Evolutionary conservation across 2,113 vertebrate genomes (phyloP), one percentile per base, ranked within the genome.

Genomic region (Pimephales promelas): DNA sequence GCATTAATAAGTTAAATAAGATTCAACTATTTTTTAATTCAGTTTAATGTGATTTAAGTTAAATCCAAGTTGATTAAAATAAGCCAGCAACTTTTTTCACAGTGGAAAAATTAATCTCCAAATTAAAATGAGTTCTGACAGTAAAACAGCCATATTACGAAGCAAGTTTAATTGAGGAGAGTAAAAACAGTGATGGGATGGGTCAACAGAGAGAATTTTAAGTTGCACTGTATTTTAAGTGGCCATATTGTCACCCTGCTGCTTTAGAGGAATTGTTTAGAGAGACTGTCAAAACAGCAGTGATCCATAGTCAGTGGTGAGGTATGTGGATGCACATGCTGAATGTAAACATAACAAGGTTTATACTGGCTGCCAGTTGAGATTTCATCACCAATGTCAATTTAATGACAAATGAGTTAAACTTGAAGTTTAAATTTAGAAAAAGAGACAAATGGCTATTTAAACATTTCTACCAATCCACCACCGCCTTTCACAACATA

Each of bases 251-350:
- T 68, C 79, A 68, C 45, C 36, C 5, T 3, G 10, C 11, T 40
- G 62, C 62, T 70, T 52, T 18, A 26, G 64, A 81, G 64, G 79
- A 81, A 71, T 71, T 81, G 64, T 81, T 81, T 81, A 71, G 79
- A 81, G 31, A 81, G 70, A 18, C 45, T 71, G 79, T 70, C 62
- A 81, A 56, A 81, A 56, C 64, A 70, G 79, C 62, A 36, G 22
- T 81, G 79, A 81, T 28, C 64, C 31, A 81, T 36, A 22, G 61
- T 34, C 45, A 24, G 62, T 3, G 24, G 3, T 40, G 79, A 81
- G 64, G 47, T 36, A 70, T 56, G 62, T 70, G 78, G 78, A 79
- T 79, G 45, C 31, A 26, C 64, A 56, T 4, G 31, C 79, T 26
- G 22, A 66, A 81, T 70, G 28, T 56, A 81, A 81, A 70, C 64